Percentiles rank a stretch among this genome's conserved stretches.
phyloP scores from a whole-genome alignment of 2,797 vertebrate species.

The Xenopus petersii region DNA sequence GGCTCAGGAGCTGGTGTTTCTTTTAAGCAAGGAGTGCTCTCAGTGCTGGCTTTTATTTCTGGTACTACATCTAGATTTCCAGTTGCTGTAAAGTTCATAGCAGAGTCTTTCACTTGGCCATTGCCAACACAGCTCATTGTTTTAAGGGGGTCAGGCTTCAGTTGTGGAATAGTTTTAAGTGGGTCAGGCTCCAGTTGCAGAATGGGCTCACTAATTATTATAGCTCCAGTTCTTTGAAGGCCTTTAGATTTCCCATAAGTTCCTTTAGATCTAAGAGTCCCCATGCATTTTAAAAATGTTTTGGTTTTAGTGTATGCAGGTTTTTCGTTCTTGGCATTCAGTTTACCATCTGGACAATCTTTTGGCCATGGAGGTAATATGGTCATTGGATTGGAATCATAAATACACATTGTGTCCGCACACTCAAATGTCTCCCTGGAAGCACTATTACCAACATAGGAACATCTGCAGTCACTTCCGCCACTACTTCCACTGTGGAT shows the following conservation, averaged over 20 bases:
- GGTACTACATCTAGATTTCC: constrained; percentile 61
- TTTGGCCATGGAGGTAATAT: constrained; percentile 61
- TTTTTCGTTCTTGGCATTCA: constrained; percentile 74
- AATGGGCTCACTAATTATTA: constrained; percentile 82
- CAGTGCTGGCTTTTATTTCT: constrained; percentile 74
- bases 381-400: constrained; percentile 64
- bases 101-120: constrained; percentile 60
- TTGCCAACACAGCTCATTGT: constrained; percentile 79
- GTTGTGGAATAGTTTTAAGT: constrained; percentile 65
- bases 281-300: constrained; percentile 89
- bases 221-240: constrained; percentile 53
- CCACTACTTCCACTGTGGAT: constrained; percentile 92
- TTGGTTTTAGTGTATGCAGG: constrained; percentile 75
- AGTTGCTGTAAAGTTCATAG: constrained; percentile 52
- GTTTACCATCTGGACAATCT: constrained; percentile 64
- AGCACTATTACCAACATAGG: constrained; percentile 51
- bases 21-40: constrained; percentile 78
- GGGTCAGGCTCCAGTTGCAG: constrained; percentile 75
- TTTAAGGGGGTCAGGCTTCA: constrained; percentile 75
- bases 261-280: constrained; percentile 77
- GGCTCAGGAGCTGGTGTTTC: constrained; percentile 75
- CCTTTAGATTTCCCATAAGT: constrained; percentile 69
- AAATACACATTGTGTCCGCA: constrained; percentile 73
- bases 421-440: constrained; percentile 72
- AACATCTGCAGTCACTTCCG: constrained; percentile 73